Evolutionary conservation across 2,888 invertebrate species (phyloP), one percentile per base, ranked within the genome.

Genomic region (Opisthograptis luteolata): DNA sequence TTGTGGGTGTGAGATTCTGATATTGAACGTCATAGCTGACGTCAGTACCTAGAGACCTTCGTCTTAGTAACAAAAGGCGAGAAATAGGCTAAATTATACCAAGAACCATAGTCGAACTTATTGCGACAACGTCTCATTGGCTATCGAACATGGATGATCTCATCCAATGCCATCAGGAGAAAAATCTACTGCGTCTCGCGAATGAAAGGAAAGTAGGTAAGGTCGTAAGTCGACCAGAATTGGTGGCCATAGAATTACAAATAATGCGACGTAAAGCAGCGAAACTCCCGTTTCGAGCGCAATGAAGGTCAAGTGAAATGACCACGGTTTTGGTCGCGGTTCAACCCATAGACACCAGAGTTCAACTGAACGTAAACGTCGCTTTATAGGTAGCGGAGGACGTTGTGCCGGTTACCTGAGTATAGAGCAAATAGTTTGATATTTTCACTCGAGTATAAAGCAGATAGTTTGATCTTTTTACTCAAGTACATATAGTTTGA

Each of bases 61-160:
- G 25, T 37, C 37, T 12, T 13, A 37, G 17, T 28, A 35, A 35
- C 7, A 13, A 5, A 1, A 7, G 6, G 19, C 17, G 6, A n/a
- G 2, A 24, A 30, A 35, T 13, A 9, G n/a, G 9, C 15, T 30
- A 1, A 17, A 12, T 10, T 15, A 24, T 2, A 5, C 12, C 3
- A 6, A 2, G 10, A 7, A 3, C 15, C 25, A 6, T 15, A 3
- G 6, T 3, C 8, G 17, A 31, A 37, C 1, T 25, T 32, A 19
- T 12, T 31, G 31, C 5, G 31, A 31, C 31, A 37, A n/a, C 7
- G 17, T 13, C 27, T 7, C 17, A 34, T 9, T 25, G 27, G 19
- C 3, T 6, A 24, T 41, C 5, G 19, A 25, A 25, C 17, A 22
- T 27, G 17, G 20, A 27, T 36, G 43, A 46, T 37, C 37, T 45